phyloP scores from a whole-genome alignment of 2,797 vertebrate species.

The Hyperoplus lanceolatus region DNA sequence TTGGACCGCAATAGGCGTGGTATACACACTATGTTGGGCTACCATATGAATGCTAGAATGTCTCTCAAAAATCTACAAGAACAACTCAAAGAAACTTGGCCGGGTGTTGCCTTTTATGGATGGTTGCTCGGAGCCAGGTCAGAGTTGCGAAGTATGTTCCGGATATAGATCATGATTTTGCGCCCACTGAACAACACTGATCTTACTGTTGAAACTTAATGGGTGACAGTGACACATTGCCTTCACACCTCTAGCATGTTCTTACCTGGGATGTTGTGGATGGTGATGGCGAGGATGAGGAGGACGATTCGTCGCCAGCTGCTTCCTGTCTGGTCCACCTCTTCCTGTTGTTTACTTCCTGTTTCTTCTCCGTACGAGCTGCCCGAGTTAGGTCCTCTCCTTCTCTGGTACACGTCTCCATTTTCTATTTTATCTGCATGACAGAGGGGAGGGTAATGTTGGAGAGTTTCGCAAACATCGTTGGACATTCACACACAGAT shows the following conservation, averaged over 20 bases:
- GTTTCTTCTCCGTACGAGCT: conserved; percentile 54
- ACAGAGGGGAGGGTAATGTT: background rate
- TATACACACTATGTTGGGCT: background rate
- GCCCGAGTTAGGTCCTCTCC: conserved; percentile 60
- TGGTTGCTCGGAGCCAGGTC: background rate
- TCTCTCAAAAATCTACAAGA: background rate
- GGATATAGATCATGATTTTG: background rate
- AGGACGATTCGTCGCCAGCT: conserved; percentile 93
- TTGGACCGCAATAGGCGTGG: background rate
- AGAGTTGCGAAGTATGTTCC: too few relatives aligned
- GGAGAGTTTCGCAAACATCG: background rate
- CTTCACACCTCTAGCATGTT: background rate
- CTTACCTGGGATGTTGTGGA: conserved; percentile 97
- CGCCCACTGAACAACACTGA: background rate
- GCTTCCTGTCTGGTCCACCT: conserved; percentile 57
- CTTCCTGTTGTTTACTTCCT: conserved; percentile 60
- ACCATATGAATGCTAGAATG: background rate
- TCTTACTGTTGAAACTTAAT: background rate
- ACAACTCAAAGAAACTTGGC: background rate
- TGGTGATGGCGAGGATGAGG: conserved; percentile 95
- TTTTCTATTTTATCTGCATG: conserved; percentile 91
- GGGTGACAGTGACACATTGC: background rate
- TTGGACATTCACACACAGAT: background rate
- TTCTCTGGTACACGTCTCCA: conserved; percentile 91
- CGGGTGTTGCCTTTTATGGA: background rate